phyloP scores from a whole-genome alignment of 2,797 vertebrate species.

The Sardinella longiceps region DNA sequence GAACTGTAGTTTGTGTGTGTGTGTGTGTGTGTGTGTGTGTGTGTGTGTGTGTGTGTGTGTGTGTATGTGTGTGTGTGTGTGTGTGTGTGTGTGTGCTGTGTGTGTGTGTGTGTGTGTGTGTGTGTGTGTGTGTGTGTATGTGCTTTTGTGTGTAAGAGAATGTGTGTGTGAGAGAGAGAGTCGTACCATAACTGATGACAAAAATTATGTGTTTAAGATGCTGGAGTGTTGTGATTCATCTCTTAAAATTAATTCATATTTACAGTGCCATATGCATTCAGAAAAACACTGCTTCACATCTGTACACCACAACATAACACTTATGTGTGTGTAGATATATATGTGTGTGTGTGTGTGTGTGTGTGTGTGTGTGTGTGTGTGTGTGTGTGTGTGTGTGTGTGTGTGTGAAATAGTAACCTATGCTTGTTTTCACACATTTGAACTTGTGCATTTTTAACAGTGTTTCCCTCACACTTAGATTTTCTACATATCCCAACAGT shows the following conservation, averaged over 20 bases:
- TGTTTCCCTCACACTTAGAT: no score
- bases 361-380: no score
- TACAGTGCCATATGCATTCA: background rate
- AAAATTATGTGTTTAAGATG: background rate
- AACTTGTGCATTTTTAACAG: no score
- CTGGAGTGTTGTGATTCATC: background rate
- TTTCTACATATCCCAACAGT: no score
- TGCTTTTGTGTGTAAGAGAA: background rate
- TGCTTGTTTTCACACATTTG: no score
- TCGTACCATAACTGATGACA: background rate
- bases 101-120: background rate
- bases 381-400: no score
- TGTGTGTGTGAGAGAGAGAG: background rate
- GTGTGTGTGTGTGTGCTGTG: no score
- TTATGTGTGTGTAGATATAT: background rate
- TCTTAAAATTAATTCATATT: background rate
- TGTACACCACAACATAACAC: no score
- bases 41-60: slow-evolving; percentile 10
- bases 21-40: background rate
- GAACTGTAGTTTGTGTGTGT: slow-evolving; percentile 15
- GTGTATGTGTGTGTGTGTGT: background rate
- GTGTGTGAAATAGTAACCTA: no score
- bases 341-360: background rate
- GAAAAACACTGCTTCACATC: background rate
- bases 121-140: background rate